These are phyloP conservation scores for Troides oblongomaculatus DNA, from an alignment of 2,888 invertebrate species.

Conservation along the genomic window DNA sequence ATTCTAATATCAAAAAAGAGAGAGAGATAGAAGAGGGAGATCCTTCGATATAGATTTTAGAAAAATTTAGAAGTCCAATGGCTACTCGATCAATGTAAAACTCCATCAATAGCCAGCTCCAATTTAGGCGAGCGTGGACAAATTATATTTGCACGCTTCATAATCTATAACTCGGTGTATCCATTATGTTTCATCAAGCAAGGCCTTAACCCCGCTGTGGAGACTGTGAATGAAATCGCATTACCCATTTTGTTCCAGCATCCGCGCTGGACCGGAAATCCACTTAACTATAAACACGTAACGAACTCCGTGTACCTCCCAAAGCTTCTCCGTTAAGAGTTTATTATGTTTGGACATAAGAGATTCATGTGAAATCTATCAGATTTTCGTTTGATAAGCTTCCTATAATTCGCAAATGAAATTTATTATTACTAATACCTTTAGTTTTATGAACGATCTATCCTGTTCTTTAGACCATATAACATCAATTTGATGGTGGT, in stretches of 20 bases:
- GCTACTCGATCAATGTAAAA: conserved; percentile 19
- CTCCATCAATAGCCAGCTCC: conserved; percentile 26
- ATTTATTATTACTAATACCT: background rate
- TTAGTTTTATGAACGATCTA: background rate
- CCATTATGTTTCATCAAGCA: conserved; percentile 24
- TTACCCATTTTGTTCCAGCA: conserved; percentile 28
- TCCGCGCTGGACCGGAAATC: conserved; percentile 29
- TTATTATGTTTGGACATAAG: background rate
- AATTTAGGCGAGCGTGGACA: conserved; percentile 20
- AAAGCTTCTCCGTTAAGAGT: background rate
- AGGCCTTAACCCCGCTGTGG: conserved; percentile 24
- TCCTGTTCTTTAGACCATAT: background rate
- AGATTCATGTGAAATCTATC: background rate
- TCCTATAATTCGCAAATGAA: background rate
- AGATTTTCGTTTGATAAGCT: background rate
- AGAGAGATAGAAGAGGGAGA: no score
- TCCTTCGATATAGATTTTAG: background rate
- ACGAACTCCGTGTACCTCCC: background rate
- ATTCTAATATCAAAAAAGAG: no score
- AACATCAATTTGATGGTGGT: background rate
- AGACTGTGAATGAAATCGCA: conserved; percentile 27
- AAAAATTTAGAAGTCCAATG: background rate
- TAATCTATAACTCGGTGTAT: conserved; percentile 25
- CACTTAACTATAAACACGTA: conserved; percentile 26
- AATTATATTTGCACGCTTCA: conserved; percentile 25